Evolutionary conservation across 2,888 invertebrate genomes (phyloP).

Genomic region (Philaethria dido): DNA sequence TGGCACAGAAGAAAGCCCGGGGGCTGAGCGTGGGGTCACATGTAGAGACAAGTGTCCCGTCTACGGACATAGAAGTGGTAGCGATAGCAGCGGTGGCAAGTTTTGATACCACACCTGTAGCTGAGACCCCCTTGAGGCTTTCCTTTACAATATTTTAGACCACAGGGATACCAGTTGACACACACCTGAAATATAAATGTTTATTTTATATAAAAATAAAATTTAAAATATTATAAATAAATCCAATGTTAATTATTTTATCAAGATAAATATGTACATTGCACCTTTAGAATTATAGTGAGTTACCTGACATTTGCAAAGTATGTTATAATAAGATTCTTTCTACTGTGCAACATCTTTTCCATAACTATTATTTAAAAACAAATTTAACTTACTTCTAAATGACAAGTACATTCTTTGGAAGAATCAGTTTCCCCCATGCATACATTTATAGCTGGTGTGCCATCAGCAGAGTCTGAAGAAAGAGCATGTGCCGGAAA

Average conservation of each 20-base stretch:
- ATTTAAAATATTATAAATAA: too few relatives aligned
- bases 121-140: conserved; percentile 86
- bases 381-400: conserved; percentile 81
- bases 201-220: not conserved
- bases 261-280: too few relatives aligned
- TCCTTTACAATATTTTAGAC: conserved; percentile 96
- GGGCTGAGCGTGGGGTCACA: conserved; percentile 65
- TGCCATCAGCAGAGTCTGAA: conserved; percentile 61
- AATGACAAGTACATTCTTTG: conserved; percentile 92
- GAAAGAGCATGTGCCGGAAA: conserved; percentile 84
- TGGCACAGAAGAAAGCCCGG: conserved; percentile 47
- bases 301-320: too few relatives aligned
- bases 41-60: conserved; percentile 84
- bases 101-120: conserved; percentile 98
- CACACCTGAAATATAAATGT: conserved; percentile 56
- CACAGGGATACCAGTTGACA: conserved; percentile 98
- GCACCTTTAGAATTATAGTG: too few relatives aligned
- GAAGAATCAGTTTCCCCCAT: conserved; percentile 87
- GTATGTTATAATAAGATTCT: too few relatives aligned
- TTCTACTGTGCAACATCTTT: too few relatives aligned
- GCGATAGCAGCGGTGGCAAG: conserved; percentile 94
- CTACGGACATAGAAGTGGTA: conserved; percentile 93
- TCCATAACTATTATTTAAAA: not conserved
- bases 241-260: too few relatives aligned
- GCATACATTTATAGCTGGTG: conserved; percentile 80